A percentile compares a stretch with the other conserved stretches of the same genome.
These are phyloP conservation scores for Selenia dentaria DNA, from an alignment of 2,888 invertebrate genomes.

Conservation along the genomic window DNA sequence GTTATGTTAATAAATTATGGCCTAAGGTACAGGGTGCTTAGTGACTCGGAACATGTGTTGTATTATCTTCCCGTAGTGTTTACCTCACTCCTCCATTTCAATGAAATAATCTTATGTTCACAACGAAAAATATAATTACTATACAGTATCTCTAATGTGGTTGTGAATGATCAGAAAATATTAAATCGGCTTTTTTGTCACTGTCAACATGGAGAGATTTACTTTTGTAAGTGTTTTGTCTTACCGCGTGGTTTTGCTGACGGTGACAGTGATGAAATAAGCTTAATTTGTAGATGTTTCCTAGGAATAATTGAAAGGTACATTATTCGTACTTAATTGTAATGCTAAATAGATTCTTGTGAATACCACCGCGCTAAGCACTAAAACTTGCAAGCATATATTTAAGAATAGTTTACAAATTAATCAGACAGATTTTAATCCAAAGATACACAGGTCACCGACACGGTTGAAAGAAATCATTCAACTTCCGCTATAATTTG, in stretches of 20 bases:
- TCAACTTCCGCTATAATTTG: too few species aligned
- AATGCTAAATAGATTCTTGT: constrained; percentile 49
- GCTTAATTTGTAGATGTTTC: constrained; percentile 49
- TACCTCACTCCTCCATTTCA: constrained; percentile 26
- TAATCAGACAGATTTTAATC: neutral
- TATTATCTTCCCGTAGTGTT: constrained; percentile 15
- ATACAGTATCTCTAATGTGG: constrained; percentile 50
- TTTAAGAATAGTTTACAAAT: constrained; percentile 5
- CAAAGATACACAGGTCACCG: too few species aligned
- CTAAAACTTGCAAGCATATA: constrained; percentile 40
- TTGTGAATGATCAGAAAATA: constrained; percentile 61
- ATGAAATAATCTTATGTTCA: constrained; percentile 45
- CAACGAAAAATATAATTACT: constrained; percentile 48
- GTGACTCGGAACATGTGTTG: constrained; percentile 33
- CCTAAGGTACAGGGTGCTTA: constrained; percentile 54
- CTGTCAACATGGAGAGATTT: constrained; percentile 22
- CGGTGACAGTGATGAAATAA: constrained; percentile 38
- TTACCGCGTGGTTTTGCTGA: constrained; percentile 12
- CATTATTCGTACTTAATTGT: constrained; percentile 54
- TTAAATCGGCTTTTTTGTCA: constrained; percentile 31
- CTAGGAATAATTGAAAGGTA: constrained; percentile 47
- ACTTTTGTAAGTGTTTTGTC: constrained; percentile 36
- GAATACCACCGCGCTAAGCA: constrained; percentile 43
- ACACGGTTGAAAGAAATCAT: too few species aligned
- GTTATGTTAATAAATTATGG: constrained; percentile 41